Base-by-base conservation (phyloP, 2,113 vertebrate genomes). In the Saimiri boliviensis region DNA sequence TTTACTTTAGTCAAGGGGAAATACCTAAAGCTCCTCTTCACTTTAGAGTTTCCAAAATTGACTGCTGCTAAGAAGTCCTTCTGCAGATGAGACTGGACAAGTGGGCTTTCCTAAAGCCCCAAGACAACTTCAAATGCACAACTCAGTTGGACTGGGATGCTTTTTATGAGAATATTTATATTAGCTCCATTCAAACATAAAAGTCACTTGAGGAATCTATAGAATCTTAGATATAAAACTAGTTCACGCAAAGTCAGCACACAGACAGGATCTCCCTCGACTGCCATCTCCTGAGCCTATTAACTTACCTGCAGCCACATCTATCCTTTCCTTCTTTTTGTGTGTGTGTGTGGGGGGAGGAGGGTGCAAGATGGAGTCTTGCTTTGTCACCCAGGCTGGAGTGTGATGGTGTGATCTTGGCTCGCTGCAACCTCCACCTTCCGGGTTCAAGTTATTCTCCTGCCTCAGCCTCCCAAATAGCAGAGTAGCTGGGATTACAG, bases 1-100 rank as follows among this genome's bases (percentile, higher is more conserved):
- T 91, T 93, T 4, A 96, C 94, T 96, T 96, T 27, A 93, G 32
- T 12, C 52, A 63, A 56, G 27, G 45, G 20, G 14, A 8, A 40
- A 37, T 2, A 37, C 47, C 20, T 14, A 54, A 74, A 6, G 42
- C 49, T 74, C 40, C 58, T 42, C 21, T 60, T 54, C 8, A 42
- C 54, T 21, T 2, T 0, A 58, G 8, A 88, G 12, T 49, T 74
- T 95, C 79, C 81, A 76, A 17, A 80, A 85, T 1, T 52, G 74
- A 8, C 2, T 13, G 27, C 23, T 30, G 2, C 45, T 84, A 7
- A 42, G 6, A 94, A 94, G 90, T 47, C 4, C 2, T 19, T 54
- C 8, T 60, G 35, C 7, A 21, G 21, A 49, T 6, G 23, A 23
- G 4, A 5, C 35, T 12, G 2, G 66, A 47, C 56, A 17, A 9